phyloP scores from a whole-genome alignment of 2,888 invertebrate species.

The Neuroscelio doddi region DNA sequence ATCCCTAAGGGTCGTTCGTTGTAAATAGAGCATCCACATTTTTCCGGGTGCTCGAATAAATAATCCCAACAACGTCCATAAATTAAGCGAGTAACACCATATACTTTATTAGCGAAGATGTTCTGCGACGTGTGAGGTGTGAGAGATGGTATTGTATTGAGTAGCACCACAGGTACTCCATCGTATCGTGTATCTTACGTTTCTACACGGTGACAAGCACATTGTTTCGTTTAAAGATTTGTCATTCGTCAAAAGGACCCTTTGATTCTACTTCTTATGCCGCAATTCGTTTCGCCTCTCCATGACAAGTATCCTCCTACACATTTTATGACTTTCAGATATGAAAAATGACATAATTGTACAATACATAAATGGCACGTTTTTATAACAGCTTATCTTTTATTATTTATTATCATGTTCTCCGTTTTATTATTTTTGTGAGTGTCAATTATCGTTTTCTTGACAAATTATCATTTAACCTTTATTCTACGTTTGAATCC shows the following conservation, averaged over 20 bases:
- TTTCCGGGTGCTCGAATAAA: conserved; percentile 21
- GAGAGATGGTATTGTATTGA: conserved; percentile 1
- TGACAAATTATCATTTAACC: no score
- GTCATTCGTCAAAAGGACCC: conserved; percentile 18
- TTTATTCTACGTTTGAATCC: no score
- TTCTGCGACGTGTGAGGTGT: conserved; percentile 7
- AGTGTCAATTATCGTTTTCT: no score
- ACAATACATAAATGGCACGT: no score
- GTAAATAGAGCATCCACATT: conserved; percentile 22
- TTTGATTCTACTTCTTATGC: conserved; percentile 21
- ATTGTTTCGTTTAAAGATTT: conserved; percentile 6
- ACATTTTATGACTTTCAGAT: conserved; percentile 13
- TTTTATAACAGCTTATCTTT: no score
- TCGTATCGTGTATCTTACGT: neutral
- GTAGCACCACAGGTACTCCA: neutral
- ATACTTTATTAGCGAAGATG: conserved; percentile 28
- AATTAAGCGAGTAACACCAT: conserved; percentile 23
- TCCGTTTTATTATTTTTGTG: no score
- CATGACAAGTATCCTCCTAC: conserved; percentile 19
- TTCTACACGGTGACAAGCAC: conserved; percentile 1
- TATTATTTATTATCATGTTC: no score
- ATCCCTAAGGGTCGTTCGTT: conserved; percentile 4
- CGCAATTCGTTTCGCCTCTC: conserved; percentile 25
- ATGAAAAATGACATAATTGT: conserved; percentile 21
- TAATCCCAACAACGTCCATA: conserved; percentile 14